phyloP scores from a whole-genome alignment of 2,888 invertebrate species.

The Dioctria linearis region DNA sequence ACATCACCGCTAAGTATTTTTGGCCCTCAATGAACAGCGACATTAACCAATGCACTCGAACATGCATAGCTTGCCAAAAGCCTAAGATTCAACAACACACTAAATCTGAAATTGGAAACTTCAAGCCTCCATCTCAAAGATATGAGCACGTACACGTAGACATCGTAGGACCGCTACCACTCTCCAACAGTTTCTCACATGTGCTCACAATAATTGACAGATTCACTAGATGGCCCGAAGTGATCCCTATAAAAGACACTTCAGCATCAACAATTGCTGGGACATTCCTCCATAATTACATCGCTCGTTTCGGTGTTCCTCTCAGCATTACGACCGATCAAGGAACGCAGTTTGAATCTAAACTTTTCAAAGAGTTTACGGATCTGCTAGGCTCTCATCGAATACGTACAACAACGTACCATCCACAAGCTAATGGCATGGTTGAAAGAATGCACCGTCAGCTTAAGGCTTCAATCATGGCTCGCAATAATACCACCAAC shows the following conservation, averaged over 20 bases:
- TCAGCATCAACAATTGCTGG: conserved; percentile 26
- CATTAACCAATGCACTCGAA: conserved; percentile 4
- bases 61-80: conserved; percentile 23
- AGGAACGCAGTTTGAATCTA: no score
- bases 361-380: conserved; percentile 42
- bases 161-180: conserved; percentile 65
- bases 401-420: conserved; percentile 54
- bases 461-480: no score
- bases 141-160: conserved; percentile 62
- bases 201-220: conserved; percentile 55
- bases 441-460: conserved; percentile 55
- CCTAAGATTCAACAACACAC: conserved; percentile 45
- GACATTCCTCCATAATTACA: conserved; percentile 51
- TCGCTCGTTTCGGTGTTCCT: conserved; percentile 56
- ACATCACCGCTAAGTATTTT: neutral
- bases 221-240: conserved; percentile 58
- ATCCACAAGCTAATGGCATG: conserved; percentile 55
- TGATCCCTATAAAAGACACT: conserved; percentile 52
- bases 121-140: conserved; percentile 15
- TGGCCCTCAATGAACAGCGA: conserved; percentile 37
- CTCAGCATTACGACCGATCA: neutral
- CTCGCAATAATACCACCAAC: no score
- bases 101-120: conserved; percentile 9
- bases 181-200: conserved; percentile 55
- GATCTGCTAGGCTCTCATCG: conserved; percentile 36